Evolutionary conservation across 2,113 vertebrate genomes (phyloP).

Genomic region (human): GRCh38 chrY:18833001-18833500

Average conservation of each 20-base stretch:
- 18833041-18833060: too few relatives aligned
- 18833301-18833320: background rate
- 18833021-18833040: too few relatives aligned
- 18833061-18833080: conserved; percentile 46
- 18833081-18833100: conserved; percentile 89
- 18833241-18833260: background rate
- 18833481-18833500: conserved; percentile 94
- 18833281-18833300: background rate
- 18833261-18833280: background rate
- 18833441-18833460: background rate
- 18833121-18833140: background rate
- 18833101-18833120: conserved; percentile 29
- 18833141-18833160: background rate
- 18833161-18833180: background rate
- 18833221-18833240: background rate
- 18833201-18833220: background rate
- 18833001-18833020: too few relatives aligned
- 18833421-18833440: background rate
- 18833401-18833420: background rate
- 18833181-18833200: background rate
- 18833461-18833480: conserved; percentile 83
- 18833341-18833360: background rate
- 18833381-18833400: background rate
- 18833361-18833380: background rate
- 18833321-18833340: background rate